Percentiles rank a stretch among this genome's conserved stretches.
Conservation (phyloP, 2,888 invertebrate genomes). For the Synergus laeviventris region DNA sequence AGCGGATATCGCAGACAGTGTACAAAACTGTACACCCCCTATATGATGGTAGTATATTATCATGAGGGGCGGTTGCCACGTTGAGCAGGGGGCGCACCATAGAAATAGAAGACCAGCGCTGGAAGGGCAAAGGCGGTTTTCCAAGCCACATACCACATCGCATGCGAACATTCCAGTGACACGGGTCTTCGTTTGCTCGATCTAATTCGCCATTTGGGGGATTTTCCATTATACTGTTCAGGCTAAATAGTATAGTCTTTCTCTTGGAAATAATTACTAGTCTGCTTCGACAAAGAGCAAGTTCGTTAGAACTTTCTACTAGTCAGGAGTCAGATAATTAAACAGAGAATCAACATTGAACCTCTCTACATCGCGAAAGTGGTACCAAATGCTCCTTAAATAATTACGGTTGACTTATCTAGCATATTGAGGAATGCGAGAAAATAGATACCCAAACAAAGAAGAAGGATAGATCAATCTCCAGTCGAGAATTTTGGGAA, state of each 20-base stretch:
- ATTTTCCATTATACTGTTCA: slow-evolving; percentile 1
- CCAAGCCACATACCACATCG: slow-evolving; percentile 44
- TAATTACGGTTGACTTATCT: no score
- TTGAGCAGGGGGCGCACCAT: slow-evolving; percentile 48
- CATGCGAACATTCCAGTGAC: slow-evolving; percentile 44
- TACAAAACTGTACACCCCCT: slow-evolving; percentile 37
- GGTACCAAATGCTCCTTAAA: not conserved
- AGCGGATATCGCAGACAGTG: slow-evolving; percentile 23
- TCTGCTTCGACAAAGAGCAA: not conserved
- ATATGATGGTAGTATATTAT: slow-evolving; percentile 47
- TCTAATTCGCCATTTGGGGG: slow-evolving; percentile 29
- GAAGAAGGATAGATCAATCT: not conserved
- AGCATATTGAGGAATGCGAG: no score
- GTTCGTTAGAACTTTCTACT: not conserved
- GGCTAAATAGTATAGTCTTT: not conserved
- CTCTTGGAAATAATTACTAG: not conserved
- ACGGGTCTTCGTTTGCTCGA: slow-evolving; percentile 49
- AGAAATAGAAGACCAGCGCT: slow-evolving; percentile 15
- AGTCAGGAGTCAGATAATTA: not conserved
- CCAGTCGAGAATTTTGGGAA: not conserved
- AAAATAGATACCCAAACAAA: not conserved
- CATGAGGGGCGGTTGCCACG: slow-evolving; percentile 53
- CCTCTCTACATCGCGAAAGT: not conserved
- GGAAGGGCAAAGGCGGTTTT: slow-evolving; percentile 41
- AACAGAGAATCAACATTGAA: not conserved